Base-by-base conservation (phyloP, 1,140 invertebrate species). In the Microplitis demolitor region DNA sequence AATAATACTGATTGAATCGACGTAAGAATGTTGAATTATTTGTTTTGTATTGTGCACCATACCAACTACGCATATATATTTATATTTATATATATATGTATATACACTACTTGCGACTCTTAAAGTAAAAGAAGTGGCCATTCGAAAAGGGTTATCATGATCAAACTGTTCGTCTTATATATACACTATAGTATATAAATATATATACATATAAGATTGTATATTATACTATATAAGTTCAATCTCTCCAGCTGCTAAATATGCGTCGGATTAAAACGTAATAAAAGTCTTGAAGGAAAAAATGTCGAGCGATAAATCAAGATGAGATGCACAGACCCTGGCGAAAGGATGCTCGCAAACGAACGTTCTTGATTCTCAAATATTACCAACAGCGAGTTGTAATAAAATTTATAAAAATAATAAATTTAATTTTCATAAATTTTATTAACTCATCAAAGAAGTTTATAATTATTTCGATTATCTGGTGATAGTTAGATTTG, bases 291-390 rank as follows among this genome's bases (percentile, higher is more conserved):
- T 24, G 71, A 66, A 35, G 58, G 70, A 79, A 82, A 83, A 83
- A 83, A 81, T 83, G 80, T 78, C 74, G 78, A 78, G 66, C 81
- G 79, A 82, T 83, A 83, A 83, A 83, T 83, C 82, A 82, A 72
- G 69, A 64, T 66, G 62, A 72, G 63, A 63, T 69, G 66, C 71
- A 51, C 58, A 39, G 31, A 33, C 34, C 50, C 68, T 16, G 56
- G 56, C 56, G 56, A 58, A 24, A 58, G 37, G 53, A 61, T 39
- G 24, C 34, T 31, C 34, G 34, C 5, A 31, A 33, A 66, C 13
- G 39, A 67, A 13, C 37, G 54, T 58, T 37, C 35, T 35, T 66
- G 68, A 74, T 74, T 62, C 66, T 71, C 69, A 31, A 67, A 50
- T 62, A 60, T 56, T 39, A 24, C 54, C 53, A 67, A 69, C 11